Percentiles rank a stretch among this genome's conserved stretches.
Evolutionary conservation across 2,113 vertebrate genomes (phyloP).

Genomic region (Lophius piscatorius): DNA sequence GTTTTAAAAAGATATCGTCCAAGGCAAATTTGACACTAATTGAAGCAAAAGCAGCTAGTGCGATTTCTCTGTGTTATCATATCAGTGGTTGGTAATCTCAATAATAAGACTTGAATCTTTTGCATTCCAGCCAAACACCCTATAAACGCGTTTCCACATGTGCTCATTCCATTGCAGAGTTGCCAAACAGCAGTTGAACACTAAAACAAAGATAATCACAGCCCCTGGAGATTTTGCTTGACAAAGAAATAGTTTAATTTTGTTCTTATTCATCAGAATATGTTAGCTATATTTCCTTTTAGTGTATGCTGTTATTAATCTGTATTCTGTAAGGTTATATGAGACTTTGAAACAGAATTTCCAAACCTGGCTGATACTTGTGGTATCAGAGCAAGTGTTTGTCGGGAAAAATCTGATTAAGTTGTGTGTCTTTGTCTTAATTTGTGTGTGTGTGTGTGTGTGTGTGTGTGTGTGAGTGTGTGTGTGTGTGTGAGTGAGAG

Average conservation of each 20-base stretch:
- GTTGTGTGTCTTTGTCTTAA: slow-evolving; percentile 52
- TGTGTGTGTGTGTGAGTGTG: slow-evolving; percentile 2
- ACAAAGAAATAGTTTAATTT: slow-evolving; percentile 45
- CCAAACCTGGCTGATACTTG: neutral
- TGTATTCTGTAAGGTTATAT: neutral
- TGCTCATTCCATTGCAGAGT: slow-evolving; percentile 58
- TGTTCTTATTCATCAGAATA: slow-evolving; percentile 21
- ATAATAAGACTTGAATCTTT: slow-evolving; percentile 58
- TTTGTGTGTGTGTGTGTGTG: slow-evolving; percentile 2
- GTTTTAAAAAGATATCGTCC: slow-evolving; percentile 3
- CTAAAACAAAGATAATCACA: slow-evolving; percentile 55
- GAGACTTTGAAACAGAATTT: slow-evolving; percentile 7
- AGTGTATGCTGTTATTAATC: neutral
- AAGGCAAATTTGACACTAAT: slow-evolving; percentile 22
- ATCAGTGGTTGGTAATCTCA: slow-evolving; percentile 42
- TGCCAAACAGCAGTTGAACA: slow-evolving; percentile 62
- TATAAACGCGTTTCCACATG: slow-evolving; percentile 75
- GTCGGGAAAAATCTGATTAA: slow-evolving; percentile 66
- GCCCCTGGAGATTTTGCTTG: slow-evolving; percentile 34
- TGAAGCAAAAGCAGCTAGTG: slow-evolving; percentile 28
- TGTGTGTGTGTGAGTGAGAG: too few species aligned
- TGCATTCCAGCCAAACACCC: slow-evolving; percentile 57
- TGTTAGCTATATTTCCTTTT: neutral
- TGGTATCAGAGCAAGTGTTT: slow-evolving; percentile 26
- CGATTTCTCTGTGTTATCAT: slow-evolving; percentile 38